Conservation (phyloP, 2,797 vertebrate genomes). For the Liasis olivaceus region DNA sequence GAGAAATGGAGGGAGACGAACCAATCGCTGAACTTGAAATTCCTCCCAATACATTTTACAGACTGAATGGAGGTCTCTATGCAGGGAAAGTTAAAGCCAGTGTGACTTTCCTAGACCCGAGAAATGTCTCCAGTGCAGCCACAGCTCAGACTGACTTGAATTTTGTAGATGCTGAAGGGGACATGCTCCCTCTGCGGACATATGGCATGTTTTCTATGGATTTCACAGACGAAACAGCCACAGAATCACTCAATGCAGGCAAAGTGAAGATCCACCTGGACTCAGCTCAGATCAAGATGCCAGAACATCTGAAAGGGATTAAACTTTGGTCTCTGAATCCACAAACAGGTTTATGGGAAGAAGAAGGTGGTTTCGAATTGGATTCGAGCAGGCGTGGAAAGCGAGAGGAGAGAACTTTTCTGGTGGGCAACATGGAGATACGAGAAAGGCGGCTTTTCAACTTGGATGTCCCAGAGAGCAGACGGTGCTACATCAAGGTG, state of each 20-base stretch:
- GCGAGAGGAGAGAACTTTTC: slow-evolving; percentile 92
- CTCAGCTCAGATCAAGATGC: slow-evolving; percentile 88
- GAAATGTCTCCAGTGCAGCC: slow-evolving; percentile 85
- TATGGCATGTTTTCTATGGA: slow-evolving; percentile 99
- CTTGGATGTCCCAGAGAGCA: slow-evolving; percentile 93
- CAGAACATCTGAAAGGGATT: slow-evolving; percentile 88
- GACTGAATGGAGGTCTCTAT: slow-evolving; percentile 89
- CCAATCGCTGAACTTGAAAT: slow-evolving; percentile 91
- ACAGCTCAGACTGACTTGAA: slow-evolving; percentile 94
- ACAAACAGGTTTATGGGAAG: slow-evolving; percentile 95
- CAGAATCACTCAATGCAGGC: slow-evolving; percentile 88
- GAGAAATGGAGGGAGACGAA: slow-evolving; percentile 85
- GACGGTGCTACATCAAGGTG: slow-evolving; percentile 94
- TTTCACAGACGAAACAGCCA: slow-evolving; percentile 84
- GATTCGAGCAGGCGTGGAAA: slow-evolving; percentile 84
- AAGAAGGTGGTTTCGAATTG: slow-evolving; percentile 87
- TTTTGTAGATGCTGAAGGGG: slow-evolving; percentile 89
- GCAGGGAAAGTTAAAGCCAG: slow-evolving; percentile 92
- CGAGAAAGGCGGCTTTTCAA: slow-evolving; percentile 95
- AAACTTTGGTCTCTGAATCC: slow-evolving; percentile 98
- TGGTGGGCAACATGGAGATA: slow-evolving; percentile 98
- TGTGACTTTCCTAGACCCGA: slow-evolving; percentile 92
- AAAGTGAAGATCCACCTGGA: slow-evolving; percentile 92
- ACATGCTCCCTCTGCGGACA: slow-evolving; percentile 89
- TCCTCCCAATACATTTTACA: slow-evolving; percentile 89